A percentile compares a stretch with the other conserved stretches of the same genome.
Conservation (phyloP, 2,888 invertebrate species). For the Andrena bucephala region DNA sequence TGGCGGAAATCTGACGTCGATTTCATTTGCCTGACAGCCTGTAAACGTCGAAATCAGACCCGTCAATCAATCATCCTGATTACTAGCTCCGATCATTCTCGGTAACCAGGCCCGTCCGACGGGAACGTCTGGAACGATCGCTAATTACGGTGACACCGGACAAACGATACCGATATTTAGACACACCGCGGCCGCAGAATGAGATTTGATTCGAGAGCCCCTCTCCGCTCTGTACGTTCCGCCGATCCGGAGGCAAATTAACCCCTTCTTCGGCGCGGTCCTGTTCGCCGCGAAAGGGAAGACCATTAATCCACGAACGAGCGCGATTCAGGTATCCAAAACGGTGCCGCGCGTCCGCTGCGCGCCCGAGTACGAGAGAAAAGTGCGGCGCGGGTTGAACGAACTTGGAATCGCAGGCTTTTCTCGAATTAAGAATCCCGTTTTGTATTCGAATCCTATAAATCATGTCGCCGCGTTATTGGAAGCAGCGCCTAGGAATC, state of each 20-base stretch:
- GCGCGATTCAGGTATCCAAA: slow-evolving; percentile 30
- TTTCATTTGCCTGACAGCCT: slow-evolving; percentile 44
- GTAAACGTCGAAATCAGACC: slow-evolving; percentile 52
- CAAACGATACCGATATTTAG: slow-evolving; percentile 22
- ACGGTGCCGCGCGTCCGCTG: slow-evolving; percentile 5
- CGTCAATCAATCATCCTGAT: slow-evolving; percentile 54
- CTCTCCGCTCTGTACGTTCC: neutral
- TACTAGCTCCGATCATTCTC: slow-evolving; percentile 43
- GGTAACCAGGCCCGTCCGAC: slow-evolving; percentile 36
- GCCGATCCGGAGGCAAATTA: slow-evolving; percentile 7
- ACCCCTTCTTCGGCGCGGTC: slow-evolving; percentile 11
- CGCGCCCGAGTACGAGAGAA: neutral
- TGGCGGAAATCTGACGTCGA: slow-evolving; percentile 41
- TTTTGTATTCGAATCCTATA: no score
- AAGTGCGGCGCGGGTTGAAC: neutral
- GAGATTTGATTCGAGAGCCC: slow-evolving; percentile 11
- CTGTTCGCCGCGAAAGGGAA: slow-evolving; percentile 22
- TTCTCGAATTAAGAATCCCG: no score
- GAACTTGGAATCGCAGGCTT: neutral
- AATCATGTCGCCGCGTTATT: no score
- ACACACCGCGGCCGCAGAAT: neutral
- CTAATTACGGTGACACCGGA: slow-evolving; percentile 38
- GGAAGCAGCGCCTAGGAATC: no score
- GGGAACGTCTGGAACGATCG: slow-evolving; percentile 16
- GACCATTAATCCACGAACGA: slow-evolving; percentile 30